Base-by-base conservation (phyloP, 2,888 invertebrate genomes). In the Drosophila emarginata region DNA sequence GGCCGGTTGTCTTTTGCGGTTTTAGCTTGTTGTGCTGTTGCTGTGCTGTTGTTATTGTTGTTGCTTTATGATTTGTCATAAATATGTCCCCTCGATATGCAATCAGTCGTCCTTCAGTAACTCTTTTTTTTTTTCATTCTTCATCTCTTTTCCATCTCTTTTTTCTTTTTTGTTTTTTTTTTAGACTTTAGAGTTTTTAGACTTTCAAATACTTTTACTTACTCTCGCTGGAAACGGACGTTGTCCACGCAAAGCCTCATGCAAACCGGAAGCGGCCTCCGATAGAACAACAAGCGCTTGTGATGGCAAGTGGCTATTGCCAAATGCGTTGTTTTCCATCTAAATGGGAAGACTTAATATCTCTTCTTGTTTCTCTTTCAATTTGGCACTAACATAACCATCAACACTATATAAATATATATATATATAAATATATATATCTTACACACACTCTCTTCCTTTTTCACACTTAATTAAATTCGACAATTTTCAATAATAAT, bases 281-380 rank as follows among this genome's bases (percentile, higher is more conserved):
- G 95, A 95, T 91, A 95, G 94, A 80, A 95, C 95, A 90, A 95
- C 95, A 91, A 95, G 92, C 90, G 95, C 94, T 89, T 95, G 95
- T 89, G 95, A 95, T 92, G 95, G 95, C 91, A 95, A 93, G 92
- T 95, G 95, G 91, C 94, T 94, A 89, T 94, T 94, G 91, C 94
- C 95, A 92, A 95, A 95, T 80, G 95, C 94, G 91, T 95, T 95
- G 92, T 95, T 95, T 93, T 95, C 95, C 95, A 95, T 95, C 93
- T 89, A 90, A 85, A 88, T 61, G 61, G 39, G 18, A 37, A 57
- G n/a, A 37, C 21, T 37, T 5, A 14, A 23, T 52, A 26, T 64
- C 56, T 63, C 66, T 51, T 56, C 18, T 32, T 32, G 64, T 67
- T 67, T 39, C 59, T 57, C 37, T 23, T 59, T 52, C 26, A 68